A percentile compares a stretch with the other conserved stretches of the same genome.
Conservation (phyloP, 2,113 vertebrate species). For the Rhabdomys dilectus region DNA sequence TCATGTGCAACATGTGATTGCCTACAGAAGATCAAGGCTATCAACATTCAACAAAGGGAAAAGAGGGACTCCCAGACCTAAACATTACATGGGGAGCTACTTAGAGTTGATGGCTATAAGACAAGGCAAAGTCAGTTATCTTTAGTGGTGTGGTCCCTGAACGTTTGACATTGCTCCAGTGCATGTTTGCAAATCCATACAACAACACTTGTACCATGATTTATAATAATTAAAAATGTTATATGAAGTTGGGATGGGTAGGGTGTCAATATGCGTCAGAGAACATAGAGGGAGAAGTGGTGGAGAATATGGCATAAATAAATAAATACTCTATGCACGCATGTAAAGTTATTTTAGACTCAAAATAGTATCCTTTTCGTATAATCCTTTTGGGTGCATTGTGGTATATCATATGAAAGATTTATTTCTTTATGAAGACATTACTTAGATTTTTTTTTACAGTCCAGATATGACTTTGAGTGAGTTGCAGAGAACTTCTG, state of each 20-base stretch:
- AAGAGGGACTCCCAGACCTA: too few species aligned
- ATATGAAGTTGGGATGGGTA: not conserved
- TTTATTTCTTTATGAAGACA: not conserved
- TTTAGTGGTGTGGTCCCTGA: not conserved
- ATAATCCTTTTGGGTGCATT: not conserved
- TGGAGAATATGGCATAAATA: not conserved
- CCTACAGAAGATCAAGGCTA: not conserved
- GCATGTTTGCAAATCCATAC: not conserved
- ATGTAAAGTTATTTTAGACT: not conserved
- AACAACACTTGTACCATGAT: not conserved
- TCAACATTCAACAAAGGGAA: not conserved
- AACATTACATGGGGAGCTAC: too few species aligned
- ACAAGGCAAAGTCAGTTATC: not conserved
- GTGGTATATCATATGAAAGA: not conserved
- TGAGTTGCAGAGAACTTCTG: not conserved
- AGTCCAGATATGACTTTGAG: not conserved
- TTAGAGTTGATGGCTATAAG: not conserved
- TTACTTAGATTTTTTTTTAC: not conserved
- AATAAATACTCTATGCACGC: not conserved
- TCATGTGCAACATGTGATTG: not conserved
- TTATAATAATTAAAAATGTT: not conserved
- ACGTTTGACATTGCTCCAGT: not conserved
- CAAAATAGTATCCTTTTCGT: not conserved
- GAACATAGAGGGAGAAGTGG: not conserved
- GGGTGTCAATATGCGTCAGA: accelerated